Conservation (phyloP, 2,888 invertebrate species). For the Sphaerophoria rueppellii region DNA sequence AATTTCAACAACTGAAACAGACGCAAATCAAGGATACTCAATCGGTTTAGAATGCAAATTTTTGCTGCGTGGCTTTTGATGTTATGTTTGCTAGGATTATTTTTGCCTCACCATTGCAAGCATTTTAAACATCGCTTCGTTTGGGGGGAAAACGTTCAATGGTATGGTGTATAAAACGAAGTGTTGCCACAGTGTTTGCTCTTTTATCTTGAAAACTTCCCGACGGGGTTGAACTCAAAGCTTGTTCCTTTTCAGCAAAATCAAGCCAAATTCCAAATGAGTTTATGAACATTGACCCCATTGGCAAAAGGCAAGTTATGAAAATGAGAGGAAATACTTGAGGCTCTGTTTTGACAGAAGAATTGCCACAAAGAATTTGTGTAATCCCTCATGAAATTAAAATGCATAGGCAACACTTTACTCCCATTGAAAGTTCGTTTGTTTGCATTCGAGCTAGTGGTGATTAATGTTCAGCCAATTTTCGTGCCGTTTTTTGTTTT, state of each 20-base stretch:
- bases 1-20: not conserved
- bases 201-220: not conserved
- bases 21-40: conserved; percentile 47
- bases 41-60: conserved; percentile 54
- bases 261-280: too few species aligned
- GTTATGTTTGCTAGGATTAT: not conserved
- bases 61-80: conserved; percentile 9
- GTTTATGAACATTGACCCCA: too few species aligned
- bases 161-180: too few species aligned
- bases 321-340: too few species aligned
- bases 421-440: not conserved
- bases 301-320: too few species aligned
- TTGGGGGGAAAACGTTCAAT: not conserved
- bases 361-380: too few species aligned
- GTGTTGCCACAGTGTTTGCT: not conserved
- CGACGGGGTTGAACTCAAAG: not conserved
- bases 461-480: conserved; percentile 61
- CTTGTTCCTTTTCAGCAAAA: not conserved
- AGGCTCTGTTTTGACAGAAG: too few species aligned
- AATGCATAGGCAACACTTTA: conserved; percentile 19
- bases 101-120: not conserved
- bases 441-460: conserved; percentile 6
- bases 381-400: not conserved
- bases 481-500: conserved; percentile 41
- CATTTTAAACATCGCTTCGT: not conserved